Percentiles rank a stretch among this genome's conserved stretches.
Evolutionary conservation across 2,888 invertebrate species (phyloP).

Genomic region (Lochmaea capreae): DNA sequence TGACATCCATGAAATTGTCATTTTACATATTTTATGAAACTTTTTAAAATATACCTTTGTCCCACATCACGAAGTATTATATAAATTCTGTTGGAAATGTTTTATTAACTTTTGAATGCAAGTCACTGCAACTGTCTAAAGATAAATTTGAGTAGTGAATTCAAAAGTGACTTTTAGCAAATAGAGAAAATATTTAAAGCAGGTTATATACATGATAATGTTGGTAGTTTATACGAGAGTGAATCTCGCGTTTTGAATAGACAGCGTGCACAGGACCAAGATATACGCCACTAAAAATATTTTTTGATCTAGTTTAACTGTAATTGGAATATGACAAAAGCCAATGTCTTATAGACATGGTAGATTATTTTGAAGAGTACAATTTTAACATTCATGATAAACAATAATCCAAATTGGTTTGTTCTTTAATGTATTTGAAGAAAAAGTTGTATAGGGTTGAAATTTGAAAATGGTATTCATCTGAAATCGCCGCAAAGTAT

Average conservation of each 20-base stretch:
- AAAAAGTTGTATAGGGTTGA: too few relatives aligned
- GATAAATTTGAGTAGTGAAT: not conserved
- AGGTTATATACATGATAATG: not conserved
- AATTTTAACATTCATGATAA: too few relatives aligned
- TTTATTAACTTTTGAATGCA: not conserved
- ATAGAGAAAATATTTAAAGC: conserved; percentile 5
- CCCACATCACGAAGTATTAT: not conserved
- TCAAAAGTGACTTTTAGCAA: not conserved
- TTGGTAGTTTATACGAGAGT: not conserved
- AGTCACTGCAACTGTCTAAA: not conserved
- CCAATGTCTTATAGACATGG: too few relatives aligned
- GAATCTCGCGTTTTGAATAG: not conserved
- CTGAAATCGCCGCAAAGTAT: too few relatives aligned
- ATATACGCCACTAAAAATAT: not conserved
- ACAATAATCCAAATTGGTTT: too few relatives aligned
- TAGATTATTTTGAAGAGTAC: too few relatives aligned
- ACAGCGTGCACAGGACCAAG: not conserved
- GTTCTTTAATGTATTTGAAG: too few relatives aligned
- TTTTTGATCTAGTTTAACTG: not conserved
- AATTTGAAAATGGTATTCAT: too few relatives aligned
- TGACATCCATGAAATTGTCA: too few relatives aligned
- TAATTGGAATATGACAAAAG: too few relatives aligned
- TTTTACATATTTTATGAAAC: not conserved
- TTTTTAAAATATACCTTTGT: not conserved
- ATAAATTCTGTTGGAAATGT: not conserved